Evolutionary conservation across 2,113 vertebrate genomes (phyloP), one percentile per base, ranked within the genome.

Genomic region (Ploceus nigricollis): DNA sequence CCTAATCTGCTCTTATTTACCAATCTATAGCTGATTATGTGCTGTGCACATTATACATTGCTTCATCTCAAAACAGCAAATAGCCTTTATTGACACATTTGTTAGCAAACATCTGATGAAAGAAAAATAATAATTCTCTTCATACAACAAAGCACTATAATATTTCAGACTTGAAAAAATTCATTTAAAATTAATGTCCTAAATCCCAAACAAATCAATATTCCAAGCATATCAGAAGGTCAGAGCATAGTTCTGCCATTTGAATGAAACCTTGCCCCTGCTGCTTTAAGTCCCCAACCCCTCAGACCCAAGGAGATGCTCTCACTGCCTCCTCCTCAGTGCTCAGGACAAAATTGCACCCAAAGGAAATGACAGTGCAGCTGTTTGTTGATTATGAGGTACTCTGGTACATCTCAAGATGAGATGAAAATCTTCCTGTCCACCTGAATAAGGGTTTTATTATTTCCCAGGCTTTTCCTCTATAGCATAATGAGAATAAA

Each of bases 401-500:
- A 96, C 94, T 97, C 95, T 91, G 87, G 82, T 75, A 94, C 88
- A 97, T 97, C 94, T 97, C 77, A 84, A 96, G 94, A 96, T 37
- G 66, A 97, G 94, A 96, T 92, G 58, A 92, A 97, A 97, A 97
- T 96, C 95, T 97, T 95, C 85, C 85, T 87, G 64, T 70, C 53
- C 37, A 8, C 63, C 92, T 91, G 88, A 95, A 65, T 84, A 84
- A 97, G 85, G 83, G 82, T 96, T 95, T 97, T 96, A 64, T 87
- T 92, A 96, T 93, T 97, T 97, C 87, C 88, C 83, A 94, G 83
- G 64, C 45, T 78, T 96, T 96, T 97, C 50, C 85, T 94, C 85
- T 93, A 57, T n/a, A 75, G 45, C 47, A 89, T 97, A 97, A 98
- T 97, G 92, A 97, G 85, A 97, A 94, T 97, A 97, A 98, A 97